Evolutionary conservation across 1,140 invertebrate species (phyloP).

Genomic region (Megalonaias nervosa): DNA sequence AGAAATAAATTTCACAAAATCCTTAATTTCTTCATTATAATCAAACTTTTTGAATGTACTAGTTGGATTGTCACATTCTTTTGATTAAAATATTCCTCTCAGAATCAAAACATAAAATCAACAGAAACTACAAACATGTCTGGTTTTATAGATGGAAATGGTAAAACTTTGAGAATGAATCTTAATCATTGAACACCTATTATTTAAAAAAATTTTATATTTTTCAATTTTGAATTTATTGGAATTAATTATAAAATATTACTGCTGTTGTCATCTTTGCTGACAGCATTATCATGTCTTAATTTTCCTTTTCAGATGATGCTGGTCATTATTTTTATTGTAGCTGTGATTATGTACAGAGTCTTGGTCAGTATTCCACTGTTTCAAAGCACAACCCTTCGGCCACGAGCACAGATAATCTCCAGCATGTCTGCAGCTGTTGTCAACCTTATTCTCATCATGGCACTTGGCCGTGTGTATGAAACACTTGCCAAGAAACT

Average conservation of each 20-base stretch:
- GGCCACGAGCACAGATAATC: slow-evolving; percentile 78
- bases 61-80: too few species aligned
- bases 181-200: background rate
- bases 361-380: slow-evolving; percentile 78
- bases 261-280: background rate
- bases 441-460: slow-evolving; percentile 81
- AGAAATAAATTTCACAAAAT: too few species aligned
- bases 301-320: slow-evolving; percentile 74
- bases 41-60: too few species aligned
- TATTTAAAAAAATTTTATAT: background rate
- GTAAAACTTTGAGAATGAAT: too few species aligned
- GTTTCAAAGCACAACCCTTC: slow-evolving; percentile 76
- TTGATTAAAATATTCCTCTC: too few species aligned
- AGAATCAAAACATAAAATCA: too few species aligned
- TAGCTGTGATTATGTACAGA: slow-evolving; percentile 83
- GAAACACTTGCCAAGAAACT: slow-evolving; percentile 90
- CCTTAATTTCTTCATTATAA: too few species aligned
- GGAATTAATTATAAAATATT: background rate
- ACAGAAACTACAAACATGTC: too few species aligned
- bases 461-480: slow-evolving; percentile 83
- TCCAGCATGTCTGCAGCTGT: slow-evolving; percentile 81
- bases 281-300: background rate
- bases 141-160: too few species aligned
- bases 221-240: background rate
- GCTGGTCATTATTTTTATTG: slow-evolving; percentile 82